These are phyloP conservation scores for Neotoxoptera formosana DNA, from an alignment of 1,140 invertebrate genomes.

Conservation along the genomic window DNA sequence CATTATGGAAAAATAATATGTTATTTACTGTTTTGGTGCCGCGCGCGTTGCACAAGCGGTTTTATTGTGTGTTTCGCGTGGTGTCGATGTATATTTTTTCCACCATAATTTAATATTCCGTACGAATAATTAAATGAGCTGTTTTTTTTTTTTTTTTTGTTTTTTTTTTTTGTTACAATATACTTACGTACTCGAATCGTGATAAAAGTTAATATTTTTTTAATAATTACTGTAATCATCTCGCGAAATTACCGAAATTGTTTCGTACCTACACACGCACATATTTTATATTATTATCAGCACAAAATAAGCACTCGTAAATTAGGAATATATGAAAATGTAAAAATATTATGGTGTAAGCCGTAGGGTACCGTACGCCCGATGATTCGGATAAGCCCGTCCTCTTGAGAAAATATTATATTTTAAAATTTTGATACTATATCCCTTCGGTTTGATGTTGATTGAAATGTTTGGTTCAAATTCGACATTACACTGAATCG, in stretches of 20 bases:
- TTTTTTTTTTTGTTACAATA: background rate
- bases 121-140: background rate
- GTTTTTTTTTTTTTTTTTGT: background rate
- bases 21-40: background rate
- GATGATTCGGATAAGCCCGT: background rate
- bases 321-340: background rate
- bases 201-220: constrained; percentile 22
- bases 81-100: constrained; percentile 17
- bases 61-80: background rate
- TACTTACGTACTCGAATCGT: constrained; percentile 13
- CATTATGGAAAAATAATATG: background rate
- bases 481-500: no score
- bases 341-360: no score
- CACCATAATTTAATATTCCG: constrained; percentile 19
- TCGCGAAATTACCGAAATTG: background rate
- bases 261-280: background rate
- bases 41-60: background rate
- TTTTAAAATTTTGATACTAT: background rate
- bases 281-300: background rate
- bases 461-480: no score
- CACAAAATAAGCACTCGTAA: background rate
- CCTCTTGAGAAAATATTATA: background rate
- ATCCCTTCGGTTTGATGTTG: no score
- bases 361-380: background rate
- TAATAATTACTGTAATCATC: constrained; percentile 33